Evolutionary conservation across 2,113 vertebrate genomes (phyloP).

Genomic region (Forbesichthys agassizii): DNA sequence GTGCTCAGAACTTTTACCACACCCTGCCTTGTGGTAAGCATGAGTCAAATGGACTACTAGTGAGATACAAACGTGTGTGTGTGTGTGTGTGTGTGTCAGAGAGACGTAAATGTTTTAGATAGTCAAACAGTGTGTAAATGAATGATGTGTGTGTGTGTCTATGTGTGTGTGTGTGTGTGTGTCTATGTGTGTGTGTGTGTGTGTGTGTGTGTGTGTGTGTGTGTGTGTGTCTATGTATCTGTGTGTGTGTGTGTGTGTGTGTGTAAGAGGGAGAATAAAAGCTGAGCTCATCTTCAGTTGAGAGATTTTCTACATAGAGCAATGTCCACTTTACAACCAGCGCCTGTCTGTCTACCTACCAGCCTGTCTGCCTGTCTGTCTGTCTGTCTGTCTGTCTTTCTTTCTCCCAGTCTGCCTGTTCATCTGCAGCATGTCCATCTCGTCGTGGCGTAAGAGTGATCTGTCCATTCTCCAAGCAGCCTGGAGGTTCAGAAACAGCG

Average conservation of each 20-base stretch:
- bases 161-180: neutral
- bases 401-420: neutral
- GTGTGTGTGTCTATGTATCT: neutral
- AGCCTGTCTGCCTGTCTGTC: neutral
- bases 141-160: neutral
- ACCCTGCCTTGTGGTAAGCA: too few species aligned
- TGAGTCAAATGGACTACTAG: too few species aligned
- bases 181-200: neutral
- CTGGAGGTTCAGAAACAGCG: constrained; percentile 63
- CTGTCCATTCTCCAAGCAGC: constrained; percentile 46
- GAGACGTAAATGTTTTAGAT: too few species aligned
- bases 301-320: too few species aligned
- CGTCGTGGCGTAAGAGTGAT: constrained; percentile 54
- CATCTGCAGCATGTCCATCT: constrained; percentile 47
- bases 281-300: too few species aligned
- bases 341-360: neutral
- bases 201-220: neutral
- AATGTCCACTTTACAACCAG: too few species aligned
- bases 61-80: neutral
- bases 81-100: neutral
- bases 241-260: neutral
- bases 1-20: too few species aligned
- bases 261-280: too few species aligned
- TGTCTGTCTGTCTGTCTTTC: neutral
- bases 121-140: too few species aligned